Evolutionary conservation across 1,140 invertebrate genomes (phyloP), one percentile per base, ranked within the genome.

Genomic region (Drosophila prosaltans): DNA sequence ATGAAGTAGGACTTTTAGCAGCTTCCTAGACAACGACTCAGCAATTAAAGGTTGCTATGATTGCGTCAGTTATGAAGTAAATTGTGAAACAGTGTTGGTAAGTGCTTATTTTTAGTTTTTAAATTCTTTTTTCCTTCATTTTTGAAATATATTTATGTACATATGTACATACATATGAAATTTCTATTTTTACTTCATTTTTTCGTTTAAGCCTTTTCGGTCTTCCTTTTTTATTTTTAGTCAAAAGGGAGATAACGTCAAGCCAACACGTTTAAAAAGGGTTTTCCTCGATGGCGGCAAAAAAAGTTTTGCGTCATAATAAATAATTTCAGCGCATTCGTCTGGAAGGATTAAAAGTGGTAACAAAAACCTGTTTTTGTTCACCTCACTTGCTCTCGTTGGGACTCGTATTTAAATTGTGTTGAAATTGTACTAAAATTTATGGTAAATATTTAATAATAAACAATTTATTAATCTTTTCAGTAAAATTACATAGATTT

Each of bases 311-410:
- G 80, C 83, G 84, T 88, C 84, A 86, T 86, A 86, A 86, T 86
- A 86, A 86, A 86, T 86, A 88, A 86, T 86, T 86, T 86, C 80
- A 72, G 43, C 80, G 83, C 83, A 86, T 86, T 86, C 83, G 83
- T 83, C 83, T 88, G 83, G 83, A 86, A 86, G 83, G 83, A 86
- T 86, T 86, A 86, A 83, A 40, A 24, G 72, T 59, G 61, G 21
- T 9, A 39, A 54, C 32, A 51, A 54, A 60, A 80, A 65, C 68
- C 65, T 60, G 63, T 45, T 26, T 26, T 51, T 21, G 1, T 10
- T 48, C 95, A 97, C 96, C 97, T 96, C 96, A 96, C 95, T 43
- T 96, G 95, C 96, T 97, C 96, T 97, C 95, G 96, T 7, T 48
- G 43, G 16, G 6, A 3, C 7, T 45, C 21, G 41, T 51, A 24